Base-by-base conservation (phyloP, 2,888 invertebrate genomes). In the Sicus ferrugineus region DNA sequence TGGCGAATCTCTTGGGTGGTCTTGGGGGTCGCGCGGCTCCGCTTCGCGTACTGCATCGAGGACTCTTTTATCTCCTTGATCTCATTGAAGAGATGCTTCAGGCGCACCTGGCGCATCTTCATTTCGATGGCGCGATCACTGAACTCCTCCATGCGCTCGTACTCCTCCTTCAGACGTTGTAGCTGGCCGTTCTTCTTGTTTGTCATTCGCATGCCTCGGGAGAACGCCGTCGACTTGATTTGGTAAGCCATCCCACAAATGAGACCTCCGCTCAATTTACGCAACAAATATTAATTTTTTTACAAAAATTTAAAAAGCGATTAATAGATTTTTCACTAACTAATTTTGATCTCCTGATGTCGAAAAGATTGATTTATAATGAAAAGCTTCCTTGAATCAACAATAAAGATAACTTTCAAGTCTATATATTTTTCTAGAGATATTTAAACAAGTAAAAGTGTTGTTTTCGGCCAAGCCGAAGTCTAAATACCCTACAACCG, bases 91-190 rank as follows among this genome's bases (percentile, higher is more conserved):
- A 82, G 71, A 0, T 78, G 77, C 71, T 78, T 78, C 30, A 82
- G 69, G 0, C 81, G 79, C 68, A 78, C 76, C 70, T 80, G 73
- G 0, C 82, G 79, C 80, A 81, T 80, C 70, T 78, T 80, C 48
- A 74, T 75, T 67, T 81, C 81, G 26, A 81, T 79, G 23, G 80
- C 76, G 30, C 73, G 78, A 61, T 80, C 80, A 21, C 81, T 78
- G 68, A 80, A 77, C 59, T 79, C 77, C 65, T 78, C 76, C 0
- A 81, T 78, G 9, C 80, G 78, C 23, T 82, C 80, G 30, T 79
- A 82, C 70, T 82, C 82, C 56, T 80, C 79, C 16, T 81, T 77
- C 28, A 82, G 71, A 0, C 70, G 72, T 71, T 81, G 79, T 68
- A 82, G 63, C 61, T 81, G 76, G 0, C 80, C 81, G 64, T 81